These are phyloP conservation scores for Phenganax stokvisi DNA, from an alignment of 92 coral and sea anemone genomes.

Conservation along the genomic window DNA sequence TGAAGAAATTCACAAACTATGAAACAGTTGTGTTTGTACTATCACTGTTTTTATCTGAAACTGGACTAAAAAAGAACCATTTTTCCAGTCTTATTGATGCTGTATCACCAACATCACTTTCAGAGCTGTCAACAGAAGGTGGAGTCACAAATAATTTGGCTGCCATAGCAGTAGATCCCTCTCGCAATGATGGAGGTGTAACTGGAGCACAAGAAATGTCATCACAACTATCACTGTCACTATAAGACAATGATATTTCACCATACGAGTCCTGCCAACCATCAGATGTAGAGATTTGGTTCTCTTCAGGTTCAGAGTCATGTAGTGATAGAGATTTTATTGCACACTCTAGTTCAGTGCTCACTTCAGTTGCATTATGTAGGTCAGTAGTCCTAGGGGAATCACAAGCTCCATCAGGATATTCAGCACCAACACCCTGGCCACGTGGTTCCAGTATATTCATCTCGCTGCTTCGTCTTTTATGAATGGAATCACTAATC, in stretches of 20 bases:
- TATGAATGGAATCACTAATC: constrained; percentile 94
- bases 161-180: constrained; percentile 26
- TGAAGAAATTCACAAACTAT: not conserved
- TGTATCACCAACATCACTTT: constrained; percentile 5
- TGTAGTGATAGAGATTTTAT: constrained; percentile 18
- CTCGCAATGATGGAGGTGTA: constrained; percentile 3
- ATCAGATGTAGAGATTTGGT: not conserved
- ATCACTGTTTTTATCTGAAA: not conserved
- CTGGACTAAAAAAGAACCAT: constrained; percentile 39
- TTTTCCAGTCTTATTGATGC: constrained; percentile 29
- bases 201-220: too few species aligned
- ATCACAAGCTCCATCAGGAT: constrained; percentile 46
- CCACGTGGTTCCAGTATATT: constrained; percentile 68
- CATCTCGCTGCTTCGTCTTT: constrained; percentile 68
- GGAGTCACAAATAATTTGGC: constrained; percentile 30
- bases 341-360: constrained; percentile 19
- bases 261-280: constrained; percentile 22
- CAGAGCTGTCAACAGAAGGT: constrained; percentile 19
- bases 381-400: constrained; percentile 4
- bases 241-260: constrained; percentile 11
- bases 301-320: not conserved
- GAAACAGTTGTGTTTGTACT: not conserved
- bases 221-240: constrained; percentile 3
- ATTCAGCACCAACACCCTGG: constrained; percentile 94
- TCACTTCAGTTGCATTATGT: constrained; percentile 13